Base-by-base conservation (phyloP, 1,140 invertebrate species). In the Diorhabda carinulata region DNA sequence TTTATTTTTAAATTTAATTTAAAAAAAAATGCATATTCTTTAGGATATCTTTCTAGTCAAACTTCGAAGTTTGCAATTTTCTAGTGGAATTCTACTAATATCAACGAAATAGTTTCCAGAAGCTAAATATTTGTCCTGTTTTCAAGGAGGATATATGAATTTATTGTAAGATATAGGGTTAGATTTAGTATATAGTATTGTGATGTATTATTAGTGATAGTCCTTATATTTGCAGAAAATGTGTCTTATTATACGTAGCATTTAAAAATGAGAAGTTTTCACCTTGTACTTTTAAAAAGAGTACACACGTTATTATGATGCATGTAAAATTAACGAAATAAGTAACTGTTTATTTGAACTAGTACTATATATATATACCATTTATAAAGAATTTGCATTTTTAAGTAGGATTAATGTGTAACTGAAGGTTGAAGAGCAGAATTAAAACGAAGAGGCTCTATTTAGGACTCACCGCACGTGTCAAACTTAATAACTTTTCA, bases 171-270 rank as follows among this genome's bases (percentile, higher is more conserved):
- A 76, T 75, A 72, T 73, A 72, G 66, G 62, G 45, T 57, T 76
- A 76, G 71, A 72, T 45, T 71, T 73, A 73, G 71, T 52, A 70
- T 62, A 66, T 77, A 72, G 76, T 77, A 70, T 70, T 75, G 74
- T 78, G 70, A 74, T 77, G 75, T 77, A 78, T 76, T 77, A 76
- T 72, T 71, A 74, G 64, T 58, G 61, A 67, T 68, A 67, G 71
- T 71, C 71, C n/a, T 59, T 62, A 72, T 73, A 64, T 60, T 66
- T 8, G 66, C 61, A 69, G 70, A 71, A 64, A 67, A 79, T 76
- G 78, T 79, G 78, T 79, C 78, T 79, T 79, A 78, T 71, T 78
- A 78, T 61, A 43, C 52, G 60, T 73, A 77, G 76, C 75, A 72
- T 75, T 77, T 75, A 73, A 77, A 67, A 67, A 65, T 67, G 70